Evolutionary conservation across 2,113 vertebrate genomes (phyloP).

Genomic region (Sterna hirundo): DNA sequence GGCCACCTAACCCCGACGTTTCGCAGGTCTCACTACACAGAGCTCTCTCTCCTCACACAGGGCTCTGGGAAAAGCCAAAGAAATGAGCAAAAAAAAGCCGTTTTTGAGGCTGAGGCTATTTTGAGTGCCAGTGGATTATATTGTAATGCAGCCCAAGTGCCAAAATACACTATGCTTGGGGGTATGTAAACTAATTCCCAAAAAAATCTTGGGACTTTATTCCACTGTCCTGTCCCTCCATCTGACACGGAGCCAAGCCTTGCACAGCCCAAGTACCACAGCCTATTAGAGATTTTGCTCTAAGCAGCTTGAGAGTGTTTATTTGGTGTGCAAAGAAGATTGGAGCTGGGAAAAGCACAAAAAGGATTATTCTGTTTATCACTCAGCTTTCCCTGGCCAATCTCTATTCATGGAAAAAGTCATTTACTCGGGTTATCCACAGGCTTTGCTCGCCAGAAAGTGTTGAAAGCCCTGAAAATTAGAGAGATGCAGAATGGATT

Average conservation of each 20-base stretch:
- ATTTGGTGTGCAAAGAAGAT: constrained; percentile 73
- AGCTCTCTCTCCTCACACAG: not conserved
- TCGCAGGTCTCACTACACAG: not conserved
- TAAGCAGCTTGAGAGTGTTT: constrained; percentile 74
- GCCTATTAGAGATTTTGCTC: constrained; percentile 67
- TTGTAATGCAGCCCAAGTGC: constrained; percentile 53
- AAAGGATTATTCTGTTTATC: constrained; percentile 73
- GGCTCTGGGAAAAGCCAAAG: constrained; percentile 48
- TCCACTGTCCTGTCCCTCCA: constrained; percentile 52
- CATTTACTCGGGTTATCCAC: constrained; percentile 68
- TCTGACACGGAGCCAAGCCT: constrained; percentile 52
- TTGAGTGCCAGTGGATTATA: constrained; percentile 49
- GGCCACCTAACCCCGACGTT: fast-evolving
- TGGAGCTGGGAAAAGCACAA: constrained; percentile 68
- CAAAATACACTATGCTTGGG: constrained; percentile 68
- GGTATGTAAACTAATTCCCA: constrained; percentile 58
- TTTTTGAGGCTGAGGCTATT: constrained; percentile 49
- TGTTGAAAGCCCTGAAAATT: constrained; percentile 65
- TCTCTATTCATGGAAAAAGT: constrained; percentile 71
- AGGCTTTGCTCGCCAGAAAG: constrained; percentile 54
- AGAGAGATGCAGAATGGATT: constrained; percentile 65
- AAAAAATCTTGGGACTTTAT: constrained; percentile 47
- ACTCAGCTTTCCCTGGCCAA: constrained; percentile 62
- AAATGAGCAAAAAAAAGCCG: not conserved
- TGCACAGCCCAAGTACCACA: constrained; percentile 46